A percentile compares a stretch with the other conserved stretches of the same genome.
These are phyloP conservation scores for Lagocephalus sceleratus DNA, from an alignment of 2,797 vertebrate species.

Conservation along the genomic window DNA sequence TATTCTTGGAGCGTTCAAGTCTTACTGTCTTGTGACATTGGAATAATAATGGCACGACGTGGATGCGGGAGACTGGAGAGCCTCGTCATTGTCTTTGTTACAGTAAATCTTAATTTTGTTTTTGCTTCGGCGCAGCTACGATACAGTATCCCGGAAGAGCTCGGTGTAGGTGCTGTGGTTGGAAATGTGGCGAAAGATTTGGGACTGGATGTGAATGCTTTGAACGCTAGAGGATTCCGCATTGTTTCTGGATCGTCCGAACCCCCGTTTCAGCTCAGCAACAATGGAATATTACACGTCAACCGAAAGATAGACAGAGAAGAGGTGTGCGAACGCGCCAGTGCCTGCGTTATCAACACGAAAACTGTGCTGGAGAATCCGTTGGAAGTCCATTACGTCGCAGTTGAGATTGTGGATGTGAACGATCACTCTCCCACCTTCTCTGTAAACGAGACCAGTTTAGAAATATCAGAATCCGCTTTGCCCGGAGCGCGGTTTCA, in stretches of 20 bases:
- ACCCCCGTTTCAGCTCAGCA: conserved; percentile 49
- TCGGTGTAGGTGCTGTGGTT: conserved; percentile 67
- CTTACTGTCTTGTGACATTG: background rate
- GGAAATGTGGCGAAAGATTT: no score
- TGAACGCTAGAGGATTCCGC: conserved; percentile 66
- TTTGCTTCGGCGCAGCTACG: conserved; percentile 54
- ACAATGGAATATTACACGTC: conserved; percentile 54
- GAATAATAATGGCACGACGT: conserved; percentile 24
- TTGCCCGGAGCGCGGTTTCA: conserved; percentile 66
- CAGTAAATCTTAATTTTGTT: conserved; percentile 18
- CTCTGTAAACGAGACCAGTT: conserved; percentile 41
- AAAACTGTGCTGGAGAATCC: conserved; percentile 77
- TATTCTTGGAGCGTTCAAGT: background rate
- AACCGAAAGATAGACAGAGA: conserved; percentile 64
- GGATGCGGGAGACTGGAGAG: conserved; percentile 10
- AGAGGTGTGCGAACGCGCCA: conserved; percentile 51
- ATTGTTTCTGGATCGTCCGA: conserved; percentile 70
- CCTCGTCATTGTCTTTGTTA: conserved; percentile 21
- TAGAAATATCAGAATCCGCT: conserved; percentile 66
- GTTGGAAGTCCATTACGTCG: conserved; percentile 75
- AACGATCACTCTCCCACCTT: conserved; percentile 70
- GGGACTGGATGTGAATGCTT: conserved; percentile 60
- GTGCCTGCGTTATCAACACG: conserved; percentile 65
- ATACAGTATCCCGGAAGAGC: conserved; percentile 69
- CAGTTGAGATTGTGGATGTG: conserved; percentile 70